A percentile compares a stretch with the other conserved stretches of the same genome.
Evolutionary conservation across 2,888 invertebrate genomes (phyloP).

Genomic region (Pollenia griseotomentosa): DNA sequence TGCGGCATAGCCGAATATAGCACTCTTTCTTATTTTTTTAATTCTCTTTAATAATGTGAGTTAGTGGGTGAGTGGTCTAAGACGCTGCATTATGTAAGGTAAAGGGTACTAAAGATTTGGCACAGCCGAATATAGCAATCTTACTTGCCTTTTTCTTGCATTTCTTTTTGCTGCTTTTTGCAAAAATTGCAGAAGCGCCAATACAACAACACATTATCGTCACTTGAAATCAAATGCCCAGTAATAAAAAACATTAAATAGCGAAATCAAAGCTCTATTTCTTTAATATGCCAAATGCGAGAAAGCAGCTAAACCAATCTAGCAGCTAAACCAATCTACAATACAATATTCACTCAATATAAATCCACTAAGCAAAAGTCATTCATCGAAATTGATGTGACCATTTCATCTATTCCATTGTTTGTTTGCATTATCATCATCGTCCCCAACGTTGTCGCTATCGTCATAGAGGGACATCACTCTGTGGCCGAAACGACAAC

Average conservation of each 20-base stretch:
- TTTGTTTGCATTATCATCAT: conserved; percentile 10
- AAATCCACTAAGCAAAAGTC: conserved; percentile 47
- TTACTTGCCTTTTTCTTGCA: not conserved
- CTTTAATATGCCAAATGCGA: conserved; percentile 42
- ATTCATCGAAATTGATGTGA: conserved; percentile 51
- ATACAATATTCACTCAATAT: conserved; percentile 56
- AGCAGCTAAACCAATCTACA: conserved; percentile 7
- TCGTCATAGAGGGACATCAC: conserved; percentile 48
- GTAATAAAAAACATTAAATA: conserved; percentile 68
- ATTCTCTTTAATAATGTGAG: no score
- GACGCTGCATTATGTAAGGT: no score
- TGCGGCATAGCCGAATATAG: no score
- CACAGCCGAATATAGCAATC: no score
- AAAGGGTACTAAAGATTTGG: no score
- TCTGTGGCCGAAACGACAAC: conserved; percentile 68
- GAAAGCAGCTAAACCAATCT: not conserved
- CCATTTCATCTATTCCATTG: conserved; percentile 55
- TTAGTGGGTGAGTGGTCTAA: no score
- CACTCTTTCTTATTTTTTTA: no score
- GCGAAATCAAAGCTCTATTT: conserved; percentile 69
- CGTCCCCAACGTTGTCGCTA: conserved; percentile 25
- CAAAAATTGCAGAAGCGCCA: conserved; percentile 74
- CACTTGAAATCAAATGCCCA: conserved; percentile 77
- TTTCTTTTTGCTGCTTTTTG: conserved; percentile 24
- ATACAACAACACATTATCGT: conserved; percentile 80